Conservation (phyloP, 2,888 invertebrate species). For the Digitonthophagus gazella region DNA sequence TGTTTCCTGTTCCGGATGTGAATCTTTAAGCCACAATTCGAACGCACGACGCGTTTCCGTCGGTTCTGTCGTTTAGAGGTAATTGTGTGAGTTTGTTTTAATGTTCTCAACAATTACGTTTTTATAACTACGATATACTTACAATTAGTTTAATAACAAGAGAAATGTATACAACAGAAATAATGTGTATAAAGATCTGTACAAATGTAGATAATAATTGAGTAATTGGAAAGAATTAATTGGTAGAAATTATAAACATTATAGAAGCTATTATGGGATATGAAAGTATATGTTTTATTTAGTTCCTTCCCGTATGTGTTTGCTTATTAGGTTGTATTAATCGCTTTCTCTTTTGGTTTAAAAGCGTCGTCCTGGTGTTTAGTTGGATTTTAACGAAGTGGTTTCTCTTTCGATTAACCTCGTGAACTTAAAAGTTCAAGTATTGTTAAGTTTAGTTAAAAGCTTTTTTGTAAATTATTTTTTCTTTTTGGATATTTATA, state of each 20-base stretch:
- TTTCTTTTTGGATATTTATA: too few species aligned
- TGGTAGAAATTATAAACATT: too few species aligned
- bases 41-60: conserved; percentile 26
- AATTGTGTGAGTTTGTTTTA: conserved; percentile 22
- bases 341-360: background rate
- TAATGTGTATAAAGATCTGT: too few species aligned
- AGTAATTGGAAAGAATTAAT: too few species aligned
- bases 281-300: too few species aligned
- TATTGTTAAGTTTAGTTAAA: background rate
- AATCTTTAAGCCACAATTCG: conserved; percentile 25
- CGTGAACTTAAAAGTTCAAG: background rate
- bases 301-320: too few species aligned
- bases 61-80: conserved; percentile 21
- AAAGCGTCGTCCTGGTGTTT: background rate
- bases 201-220: too few species aligned
- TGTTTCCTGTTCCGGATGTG: conserved; percentile 22
- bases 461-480: too few species aligned
- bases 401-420: background rate
- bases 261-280: too few species aligned
- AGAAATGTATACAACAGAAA: too few species aligned
- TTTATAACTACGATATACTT: background rate
- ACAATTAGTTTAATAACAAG: too few species aligned
- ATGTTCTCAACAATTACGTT: background rate
- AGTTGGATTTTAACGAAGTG: background rate
- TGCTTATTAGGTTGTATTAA: background rate